Evolutionary conservation across 2,888 invertebrate species (phyloP).

Genomic region (Tachina lurida): DNA sequence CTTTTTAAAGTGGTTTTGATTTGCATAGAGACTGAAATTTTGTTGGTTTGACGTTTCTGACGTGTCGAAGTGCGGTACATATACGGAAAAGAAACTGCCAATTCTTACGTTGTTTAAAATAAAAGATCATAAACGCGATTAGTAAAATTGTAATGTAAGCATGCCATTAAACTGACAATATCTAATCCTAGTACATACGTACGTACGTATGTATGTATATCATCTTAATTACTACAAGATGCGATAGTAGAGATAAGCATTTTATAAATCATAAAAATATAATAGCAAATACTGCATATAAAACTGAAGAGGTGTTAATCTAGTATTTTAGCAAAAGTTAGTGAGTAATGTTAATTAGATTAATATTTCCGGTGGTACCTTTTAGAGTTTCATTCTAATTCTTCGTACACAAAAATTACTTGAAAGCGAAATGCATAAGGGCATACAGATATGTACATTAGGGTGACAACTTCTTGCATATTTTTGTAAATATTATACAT

Average conservation of each 20-base stretch:
- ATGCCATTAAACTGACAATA: no score
- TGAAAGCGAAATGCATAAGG: constrained; percentile 27
- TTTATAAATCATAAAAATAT: constrained; percentile 2
- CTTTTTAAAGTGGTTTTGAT: no score
- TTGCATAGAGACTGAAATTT: no score
- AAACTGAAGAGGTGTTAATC: constrained; percentile 72
- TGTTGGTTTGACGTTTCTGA: no score
- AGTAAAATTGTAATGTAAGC: no score
- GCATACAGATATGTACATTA: not conserved
- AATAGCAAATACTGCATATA: constrained; percentile 23
- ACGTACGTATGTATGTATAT: not conserved
- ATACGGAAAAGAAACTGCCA: no score
- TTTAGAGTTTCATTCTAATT: constrained; percentile 4
- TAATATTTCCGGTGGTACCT: constrained; percentile 14
- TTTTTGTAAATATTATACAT: no score
- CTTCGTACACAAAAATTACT: not conserved
- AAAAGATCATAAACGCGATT: no score
- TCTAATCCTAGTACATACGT: not conserved
- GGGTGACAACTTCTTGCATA: no score
- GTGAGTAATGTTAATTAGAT: constrained; percentile 64
- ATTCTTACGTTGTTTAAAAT: no score
- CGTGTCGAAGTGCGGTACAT: no score
- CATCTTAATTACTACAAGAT: not conserved
- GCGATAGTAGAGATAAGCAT: constrained; percentile 16
- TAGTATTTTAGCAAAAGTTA: constrained; percentile 65